Evolutionary conservation across 2,113 vertebrate genomes (phyloP), one percentile per base, ranked within the genome.

Genomic region (Anser brachyrhynchus): DNA sequence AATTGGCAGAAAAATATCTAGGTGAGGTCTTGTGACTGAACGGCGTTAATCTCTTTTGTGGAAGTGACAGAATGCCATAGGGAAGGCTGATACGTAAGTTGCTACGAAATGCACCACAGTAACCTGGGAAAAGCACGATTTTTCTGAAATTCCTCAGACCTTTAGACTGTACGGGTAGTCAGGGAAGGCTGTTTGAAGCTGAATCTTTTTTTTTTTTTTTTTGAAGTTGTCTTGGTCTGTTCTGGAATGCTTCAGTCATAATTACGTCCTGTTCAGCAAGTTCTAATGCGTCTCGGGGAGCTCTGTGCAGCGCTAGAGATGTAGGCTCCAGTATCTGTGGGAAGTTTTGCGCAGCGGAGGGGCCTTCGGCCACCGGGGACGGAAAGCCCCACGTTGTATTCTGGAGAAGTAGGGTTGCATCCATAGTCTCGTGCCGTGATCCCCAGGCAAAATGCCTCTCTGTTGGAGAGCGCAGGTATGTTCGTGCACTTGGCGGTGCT

Each of bases 221-320:
- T 91, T 97, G 91, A 95, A 95, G 91, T 95, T 96, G 66, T 12
- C 39, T 95, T 70, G 92, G 78, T 92, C 64, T 96, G 75, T 83
- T 85, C 90, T 96, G 93, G 94, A 95, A 95, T 95, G 94, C 88
- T 83, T 95, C 87, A 88, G 31, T 58, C 61, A 46, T 95, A 96
- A 95, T 95, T 95, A 65, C 3, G 64, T 92, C 95, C 92, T 93
- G 87, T 96, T 96, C 95, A 84, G 93, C 96, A 83, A 96, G 94
- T 95, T 95, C 71, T 92, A 4, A 39, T 85, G 92, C 13, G 35
- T 92, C 89, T 95, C 7, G 1, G n/a, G 65, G 84, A 90, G 92
- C 87, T 67, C 75, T 29, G 43, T 22, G 64, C 46, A 6, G 51
- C n/a, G 67, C 41, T 69, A 29, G 82, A 64, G 90, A 62, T 5